Evolutionary conservation across 2,797 vertebrate genomes (phyloP), one percentile per base, ranked within the genome.

Genomic region (Pelobates cultripes): DNA sequence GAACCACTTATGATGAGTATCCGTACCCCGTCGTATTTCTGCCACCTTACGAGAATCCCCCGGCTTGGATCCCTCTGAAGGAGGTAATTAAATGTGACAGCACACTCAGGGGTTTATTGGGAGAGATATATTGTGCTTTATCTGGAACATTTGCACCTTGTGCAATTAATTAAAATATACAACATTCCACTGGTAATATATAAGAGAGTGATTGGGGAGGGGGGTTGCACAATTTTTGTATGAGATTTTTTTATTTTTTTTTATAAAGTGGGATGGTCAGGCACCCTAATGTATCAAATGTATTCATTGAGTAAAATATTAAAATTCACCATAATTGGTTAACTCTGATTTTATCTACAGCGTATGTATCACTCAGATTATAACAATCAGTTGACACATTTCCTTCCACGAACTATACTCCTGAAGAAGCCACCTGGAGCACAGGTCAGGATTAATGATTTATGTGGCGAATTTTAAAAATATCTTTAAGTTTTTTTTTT

Each of bases 341-440:
- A 28, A 28, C 1, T 28, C 28, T 28, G 28, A 28, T 70, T 61
- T 5, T 47, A 4, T 1, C 41, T 83, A 70, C 85, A 99, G 98
- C 92, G 97, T 47, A 87, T 98, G 28, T 96, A 95, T 82, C 96
- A 99, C 82, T 95, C 96, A 3, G 98, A 99, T 88, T 99, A 99
- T 92, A 99, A 98, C 93, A 99, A 98, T 78, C 97, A 99, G 87
- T 94, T 99, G 85, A 96, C 95, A 3, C 96, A 96, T 90, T 99
- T 98, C 90, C 93, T 99, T 14, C 97, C 98, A 77, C 95, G 97
- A 70, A 95, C 94, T 4, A 89, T 99, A 28, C 93, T 96, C 64
- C 86, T 99, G 72, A 97, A 98, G 91, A 99, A 99, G 85, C 97
- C 97, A 45, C 96, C 97, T 0, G 97, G 98, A 80, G 97, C 97